phyloP scores from a whole-genome alignment of 2,113 vertebrate species.

The Heteronetta atricapilla region DNA sequence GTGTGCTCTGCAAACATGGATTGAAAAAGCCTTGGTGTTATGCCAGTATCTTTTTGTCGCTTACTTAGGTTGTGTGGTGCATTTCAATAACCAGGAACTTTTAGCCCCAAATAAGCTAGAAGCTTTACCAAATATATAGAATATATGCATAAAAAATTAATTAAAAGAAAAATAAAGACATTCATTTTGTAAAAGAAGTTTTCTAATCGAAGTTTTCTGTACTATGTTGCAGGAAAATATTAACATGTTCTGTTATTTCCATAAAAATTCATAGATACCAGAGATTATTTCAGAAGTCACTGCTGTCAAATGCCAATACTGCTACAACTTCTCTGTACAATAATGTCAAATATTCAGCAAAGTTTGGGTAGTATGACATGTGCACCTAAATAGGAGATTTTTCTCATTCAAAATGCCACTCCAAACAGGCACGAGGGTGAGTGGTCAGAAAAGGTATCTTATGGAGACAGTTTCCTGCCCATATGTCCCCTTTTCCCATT shows the following conservation, averaged over 20 bases:
- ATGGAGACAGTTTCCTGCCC: not conserved
- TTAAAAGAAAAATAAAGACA: slow-evolving; percentile 24
- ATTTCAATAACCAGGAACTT: not conserved
- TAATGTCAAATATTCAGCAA: not conserved
- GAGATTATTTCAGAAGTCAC: not conserved
- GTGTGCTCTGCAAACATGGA: not conserved
- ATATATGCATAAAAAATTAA: not conserved
- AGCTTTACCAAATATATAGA: not conserved
- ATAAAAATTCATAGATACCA: not conserved
- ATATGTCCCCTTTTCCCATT: not conserved
- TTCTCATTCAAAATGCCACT: not conserved
- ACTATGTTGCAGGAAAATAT: fast-evolving
- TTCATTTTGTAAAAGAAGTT: not conserved
- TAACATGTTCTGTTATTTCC: not conserved
- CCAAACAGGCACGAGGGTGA: not conserved
- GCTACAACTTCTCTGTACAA: not conserved
- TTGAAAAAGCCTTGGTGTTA: not conserved
- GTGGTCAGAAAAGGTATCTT: not conserved
- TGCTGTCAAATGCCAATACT: not conserved
- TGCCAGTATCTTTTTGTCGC: not conserved
- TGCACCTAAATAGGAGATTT: not conserved
- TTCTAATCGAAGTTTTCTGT: not conserved
- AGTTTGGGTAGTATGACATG: not conserved
- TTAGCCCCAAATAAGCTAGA: not conserved
- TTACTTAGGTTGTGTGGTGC: not conserved